Evolutionary conservation across 2,888 invertebrate genomes (phyloP).

Genomic region (Caenorhabditis uteleia): DNA sequence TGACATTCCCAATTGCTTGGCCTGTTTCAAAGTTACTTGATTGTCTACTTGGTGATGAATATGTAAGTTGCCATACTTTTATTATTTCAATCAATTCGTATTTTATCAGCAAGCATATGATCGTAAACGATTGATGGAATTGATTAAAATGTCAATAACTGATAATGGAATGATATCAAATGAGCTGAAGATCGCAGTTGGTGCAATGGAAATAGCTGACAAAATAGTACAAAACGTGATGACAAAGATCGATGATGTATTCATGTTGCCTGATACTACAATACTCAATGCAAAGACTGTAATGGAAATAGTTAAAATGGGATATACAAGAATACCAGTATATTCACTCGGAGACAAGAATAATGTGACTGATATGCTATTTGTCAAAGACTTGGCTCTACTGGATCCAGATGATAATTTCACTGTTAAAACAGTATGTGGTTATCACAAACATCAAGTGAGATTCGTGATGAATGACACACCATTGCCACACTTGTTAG

Average conservation of each 20-base stretch:
- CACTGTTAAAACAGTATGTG: slow-evolving; percentile 64
- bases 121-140: slow-evolving; percentile 90
- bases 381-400: slow-evolving; percentile 94
- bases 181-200: slow-evolving; percentile 72
- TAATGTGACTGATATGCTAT: slow-evolving; percentile 74
- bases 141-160: slow-evolving; percentile 75
- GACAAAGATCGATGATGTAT: slow-evolving; percentile 94
- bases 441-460: slow-evolving; percentile 86
- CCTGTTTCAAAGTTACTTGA: slow-evolving; percentile 76
- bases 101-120: slow-evolving; percentile 82
- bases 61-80: slow-evolving; percentile 76
- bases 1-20: slow-evolving; percentile 80
- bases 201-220: slow-evolving; percentile 90
- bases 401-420: slow-evolving; percentile 98
- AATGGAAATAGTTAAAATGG: slow-evolving; percentile 86
- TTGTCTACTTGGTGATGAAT: slow-evolving; percentile 82
- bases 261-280: slow-evolving; percentile 90
- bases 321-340: slow-evolving; percentile 84
- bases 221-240: slow-evolving; percentile 94
- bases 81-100: slow-evolving; percentile 2
- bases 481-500: slow-evolving; percentile 90
- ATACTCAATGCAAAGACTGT: slow-evolving; percentile 91
- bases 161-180: slow-evolving; percentile 53
- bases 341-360: slow-evolving; percentile 71
- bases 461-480: slow-evolving; percentile 96